These are phyloP conservation scores for Oreotragus oreotragus DNA, from an alignment of 2,113 vertebrate species.

Conservation along the genomic window DNA sequence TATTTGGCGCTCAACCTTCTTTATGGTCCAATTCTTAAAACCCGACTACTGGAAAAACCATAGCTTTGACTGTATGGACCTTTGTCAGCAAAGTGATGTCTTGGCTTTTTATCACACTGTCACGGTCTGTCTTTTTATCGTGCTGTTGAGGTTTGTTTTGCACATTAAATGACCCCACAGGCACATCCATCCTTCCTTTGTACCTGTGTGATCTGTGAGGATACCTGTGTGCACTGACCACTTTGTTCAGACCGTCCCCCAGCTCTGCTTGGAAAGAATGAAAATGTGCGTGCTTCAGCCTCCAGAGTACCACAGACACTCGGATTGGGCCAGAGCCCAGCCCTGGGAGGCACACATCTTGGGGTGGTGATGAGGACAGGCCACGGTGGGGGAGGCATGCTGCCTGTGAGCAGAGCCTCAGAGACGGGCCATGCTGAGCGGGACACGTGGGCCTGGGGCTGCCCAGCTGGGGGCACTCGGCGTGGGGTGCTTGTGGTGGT, in stretches of 20 bases:
- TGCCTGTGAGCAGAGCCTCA: not conserved
- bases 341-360: not conserved
- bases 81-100: not conserved
- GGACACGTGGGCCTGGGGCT: accelerated
- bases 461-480: accelerated
- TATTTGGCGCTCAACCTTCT: not conserved
- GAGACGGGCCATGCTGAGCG: not conserved
- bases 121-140: not conserved
- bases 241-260: too few relatives aligned
- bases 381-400: accelerated
- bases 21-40: not conserved
- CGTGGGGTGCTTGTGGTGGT: too few relatives aligned
- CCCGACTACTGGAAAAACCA: not conserved
- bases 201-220: not conserved
- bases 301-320: not conserved
- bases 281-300: too few relatives aligned
- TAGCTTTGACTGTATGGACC: not conserved
- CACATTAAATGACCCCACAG: not conserved
- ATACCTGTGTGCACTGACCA: not conserved
- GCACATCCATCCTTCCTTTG: not conserved
- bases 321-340: not conserved
- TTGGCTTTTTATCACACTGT: not conserved
- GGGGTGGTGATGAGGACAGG: not conserved
- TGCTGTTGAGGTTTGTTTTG: not conserved
- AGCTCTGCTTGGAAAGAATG: not conserved